These are phyloP conservation scores for Daboia siamensis DNA, from an alignment of 2,113 vertebrate species.

Conservation along the genomic window DNA sequence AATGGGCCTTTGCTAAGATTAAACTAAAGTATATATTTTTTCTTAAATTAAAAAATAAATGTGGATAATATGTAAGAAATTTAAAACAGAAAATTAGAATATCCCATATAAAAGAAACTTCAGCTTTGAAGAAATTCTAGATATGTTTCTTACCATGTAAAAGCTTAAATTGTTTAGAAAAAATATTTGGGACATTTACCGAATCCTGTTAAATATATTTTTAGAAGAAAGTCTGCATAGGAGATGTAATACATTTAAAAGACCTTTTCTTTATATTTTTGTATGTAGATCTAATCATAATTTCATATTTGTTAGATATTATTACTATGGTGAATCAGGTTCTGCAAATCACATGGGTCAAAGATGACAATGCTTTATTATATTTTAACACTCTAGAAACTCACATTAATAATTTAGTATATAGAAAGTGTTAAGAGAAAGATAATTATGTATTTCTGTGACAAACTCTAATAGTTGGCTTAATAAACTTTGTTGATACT, in stretches of 20 bases:
- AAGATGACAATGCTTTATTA: neutral
- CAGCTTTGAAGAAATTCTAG: neutral
- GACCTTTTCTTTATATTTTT: neutral
- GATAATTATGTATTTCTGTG: neutral
- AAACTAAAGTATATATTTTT: too few species aligned
- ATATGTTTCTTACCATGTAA: neutral
- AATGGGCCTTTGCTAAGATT: too few species aligned
- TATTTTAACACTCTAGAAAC: neutral
- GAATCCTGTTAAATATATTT: neutral
- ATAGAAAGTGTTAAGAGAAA: neutral
- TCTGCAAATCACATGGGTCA: neutral
- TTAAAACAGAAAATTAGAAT: neutral
- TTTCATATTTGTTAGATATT: neutral
- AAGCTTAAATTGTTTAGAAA: neutral
- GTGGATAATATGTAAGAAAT: too few species aligned
- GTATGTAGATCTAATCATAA: neutral
- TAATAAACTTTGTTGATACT: neutral
- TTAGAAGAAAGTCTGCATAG: neutral
- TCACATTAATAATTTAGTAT: neutral
- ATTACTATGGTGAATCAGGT: neutral
- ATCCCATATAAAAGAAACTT: neutral
- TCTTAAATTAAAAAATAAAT: too few species aligned
- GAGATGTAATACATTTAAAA: neutral
- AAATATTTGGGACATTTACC: neutral
- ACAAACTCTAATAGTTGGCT: neutral